Evolutionary conservation across 1,140 invertebrate species (phyloP), one percentile per base, ranked within the genome.

Genomic region (Eueides isabella): DNA sequence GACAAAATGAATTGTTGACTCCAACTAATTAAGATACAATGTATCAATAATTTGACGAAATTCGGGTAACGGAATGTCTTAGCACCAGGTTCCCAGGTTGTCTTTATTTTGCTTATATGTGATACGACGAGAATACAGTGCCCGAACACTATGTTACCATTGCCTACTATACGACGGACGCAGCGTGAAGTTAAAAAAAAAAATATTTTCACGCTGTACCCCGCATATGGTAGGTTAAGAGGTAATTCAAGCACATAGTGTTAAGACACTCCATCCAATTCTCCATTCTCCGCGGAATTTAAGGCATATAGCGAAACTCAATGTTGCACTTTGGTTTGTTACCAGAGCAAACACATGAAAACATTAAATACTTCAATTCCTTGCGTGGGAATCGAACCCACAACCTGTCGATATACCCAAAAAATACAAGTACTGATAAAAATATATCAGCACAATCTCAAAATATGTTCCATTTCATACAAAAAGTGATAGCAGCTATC

Each of bases 401-500:
- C 11, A 33, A 31, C n/a, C 19, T 7, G 31, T 31, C 31, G n/a
- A n/a, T n/a, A n/a, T n/a, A n/a, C n/a, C n/a, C 1, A 38, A 16
- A 38, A 5, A 5, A 5, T 35, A 16, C 16, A 38, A 5, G 16
- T 38, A 38, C 14, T 16, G 2, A 48, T 48, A 48, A 48, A 48
- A 48, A 19, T 48, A 48, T 19, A n/a, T 19, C n/a, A 19, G n/a
- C 19, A 19, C 2, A 19, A 48, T 48, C n/a, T 48, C 6, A 48
- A 48, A 48, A 7, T 19, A 48, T 48, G 35, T 38, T 38, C 14
- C 35, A 38, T 16, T 38, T 16, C 14, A 38, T 48, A 19, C 41
- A 48, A 9, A 19, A 19, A 16, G 41, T 9, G 35, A 38, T 38
- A 38, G 41, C 19, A 67, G 44, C 66, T 48, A 70, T 70, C 68